These are phyloP conservation scores for Anser cygnoides DNA, from an alignment of 2,113 vertebrate genomes.

Conservation along the genomic window DNA sequence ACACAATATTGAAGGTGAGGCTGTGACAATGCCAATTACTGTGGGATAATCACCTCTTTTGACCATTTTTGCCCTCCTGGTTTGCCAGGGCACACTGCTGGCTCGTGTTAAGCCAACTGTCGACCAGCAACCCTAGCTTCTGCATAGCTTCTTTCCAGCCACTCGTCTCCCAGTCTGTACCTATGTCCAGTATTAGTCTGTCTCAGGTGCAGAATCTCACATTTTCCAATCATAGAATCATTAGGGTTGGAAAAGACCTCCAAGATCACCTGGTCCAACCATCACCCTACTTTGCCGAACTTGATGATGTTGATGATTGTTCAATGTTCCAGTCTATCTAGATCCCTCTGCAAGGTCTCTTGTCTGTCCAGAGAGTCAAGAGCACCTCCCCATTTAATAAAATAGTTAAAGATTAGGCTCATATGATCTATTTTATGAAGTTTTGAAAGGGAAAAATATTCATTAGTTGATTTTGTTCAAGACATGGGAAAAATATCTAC, in stretches of 20 bases:
- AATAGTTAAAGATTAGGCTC: background rate
- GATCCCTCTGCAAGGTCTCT: no score
- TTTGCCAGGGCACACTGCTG: no score
- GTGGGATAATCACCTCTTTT: background rate
- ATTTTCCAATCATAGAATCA: no score
- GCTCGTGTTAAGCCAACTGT: no score
- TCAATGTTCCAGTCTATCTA: no score
- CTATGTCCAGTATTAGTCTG: background rate
- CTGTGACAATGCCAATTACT: background rate
- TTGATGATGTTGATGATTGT: no score
- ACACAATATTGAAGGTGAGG: background rate
- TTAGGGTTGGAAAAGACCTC: no score
- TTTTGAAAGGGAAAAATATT: background rate
- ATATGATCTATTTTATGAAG: background rate
- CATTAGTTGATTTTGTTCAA: background rate
- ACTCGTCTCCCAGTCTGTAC: background rate
- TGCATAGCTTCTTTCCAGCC: background rate
- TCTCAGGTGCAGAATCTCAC: background rate
- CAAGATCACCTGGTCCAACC: no score
- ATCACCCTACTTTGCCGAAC: no score
- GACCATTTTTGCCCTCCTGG: background rate
- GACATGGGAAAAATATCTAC: background rate
- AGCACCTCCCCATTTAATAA: background rate
- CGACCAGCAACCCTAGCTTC: no score
- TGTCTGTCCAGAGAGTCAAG: background rate